Percentiles rank a stretch among this genome's conserved stretches.
These are phyloP conservation scores for Atrichornis clamosus DNA, from an alignment of 2,113 vertebrate genomes.

Conservation along the genomic window DNA sequence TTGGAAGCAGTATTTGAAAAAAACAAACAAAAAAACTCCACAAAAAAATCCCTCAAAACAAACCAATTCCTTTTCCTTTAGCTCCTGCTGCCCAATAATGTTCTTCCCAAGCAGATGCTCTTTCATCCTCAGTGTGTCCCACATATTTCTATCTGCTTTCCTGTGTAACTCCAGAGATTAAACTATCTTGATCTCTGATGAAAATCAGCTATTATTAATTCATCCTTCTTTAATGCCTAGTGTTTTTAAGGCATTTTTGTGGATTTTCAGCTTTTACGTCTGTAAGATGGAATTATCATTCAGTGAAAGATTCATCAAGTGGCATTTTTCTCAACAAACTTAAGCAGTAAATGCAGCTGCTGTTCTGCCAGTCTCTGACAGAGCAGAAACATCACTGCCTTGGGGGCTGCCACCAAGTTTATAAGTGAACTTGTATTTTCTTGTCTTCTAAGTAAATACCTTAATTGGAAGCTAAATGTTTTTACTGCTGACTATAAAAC, in stretches of 20 bases:
- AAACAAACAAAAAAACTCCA: not conserved
- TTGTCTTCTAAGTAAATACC: not conserved
- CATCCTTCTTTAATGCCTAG: not conserved
- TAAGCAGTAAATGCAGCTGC: not conserved
- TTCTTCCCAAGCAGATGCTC: conserved; percentile 25
- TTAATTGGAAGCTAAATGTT: not conserved
- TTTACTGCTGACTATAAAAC: not conserved
- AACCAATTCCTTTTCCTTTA: not conserved
- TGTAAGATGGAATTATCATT: not conserved
- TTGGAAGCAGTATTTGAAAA: not conserved
- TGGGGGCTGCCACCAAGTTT: not conserved
- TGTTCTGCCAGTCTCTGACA: not conserved
- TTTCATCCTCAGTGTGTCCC: not conserved
- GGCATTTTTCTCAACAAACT: not conserved
- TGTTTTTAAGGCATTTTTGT: not conserved
- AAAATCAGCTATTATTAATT: conserved; percentile 34
- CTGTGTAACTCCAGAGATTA: not conserved
- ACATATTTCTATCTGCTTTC: conserved; percentile 30
- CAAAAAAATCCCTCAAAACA: not conserved
- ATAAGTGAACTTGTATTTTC: not conserved
- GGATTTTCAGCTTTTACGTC: conserved; percentile 11
- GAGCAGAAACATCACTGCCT: not conserved
- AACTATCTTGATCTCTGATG: not conserved
- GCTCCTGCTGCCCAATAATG: not conserved
- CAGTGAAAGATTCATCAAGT: not conserved